phyloP scores from a whole-genome alignment of 2,888 invertebrate genomes.

The Noctua fimbriata region DNA sequence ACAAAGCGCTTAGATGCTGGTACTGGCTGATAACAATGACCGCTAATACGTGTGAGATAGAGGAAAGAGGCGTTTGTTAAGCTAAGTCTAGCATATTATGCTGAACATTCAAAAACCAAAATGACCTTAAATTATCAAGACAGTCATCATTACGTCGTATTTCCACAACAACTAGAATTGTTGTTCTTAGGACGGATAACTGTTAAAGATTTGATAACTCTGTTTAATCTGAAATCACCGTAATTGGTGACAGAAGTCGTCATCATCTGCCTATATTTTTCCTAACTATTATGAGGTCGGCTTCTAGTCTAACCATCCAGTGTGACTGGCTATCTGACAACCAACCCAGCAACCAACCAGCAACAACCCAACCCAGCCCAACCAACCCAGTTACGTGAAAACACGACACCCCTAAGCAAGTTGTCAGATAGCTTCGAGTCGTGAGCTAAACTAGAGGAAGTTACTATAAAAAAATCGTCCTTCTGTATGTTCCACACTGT shows the following conservation, averaged over 20 bases:
- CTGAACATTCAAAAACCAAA: neutral
- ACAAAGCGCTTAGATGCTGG: neutral
- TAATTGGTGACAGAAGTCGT: neutral
- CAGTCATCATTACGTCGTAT: neutral
- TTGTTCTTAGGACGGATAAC: neutral
- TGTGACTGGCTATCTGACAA: neutral
- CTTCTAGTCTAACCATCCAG: neutral
- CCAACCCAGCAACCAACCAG: too few species aligned
- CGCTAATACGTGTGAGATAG: neutral
- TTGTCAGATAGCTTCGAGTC: neutral
- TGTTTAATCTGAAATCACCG: neutral
- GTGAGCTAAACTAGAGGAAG: neutral
- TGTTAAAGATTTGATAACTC: neutral
- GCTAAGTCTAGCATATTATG: too few species aligned
- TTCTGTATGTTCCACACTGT: slow-evolving; percentile 13
- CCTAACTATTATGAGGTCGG: neutral
- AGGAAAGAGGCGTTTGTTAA: neutral
- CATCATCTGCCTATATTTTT: neutral
- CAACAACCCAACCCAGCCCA: too few species aligned
- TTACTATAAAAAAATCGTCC: neutral
- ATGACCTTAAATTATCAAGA: too few species aligned
- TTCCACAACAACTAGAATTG: neutral
- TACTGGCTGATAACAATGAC: neutral
- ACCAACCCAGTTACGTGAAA: neutral
- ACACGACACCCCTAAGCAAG: neutral